These are phyloP conservation scores for Chrysopa pallens DNA, from an alignment of 1,140 invertebrate genomes.

Conservation along the genomic window DNA sequence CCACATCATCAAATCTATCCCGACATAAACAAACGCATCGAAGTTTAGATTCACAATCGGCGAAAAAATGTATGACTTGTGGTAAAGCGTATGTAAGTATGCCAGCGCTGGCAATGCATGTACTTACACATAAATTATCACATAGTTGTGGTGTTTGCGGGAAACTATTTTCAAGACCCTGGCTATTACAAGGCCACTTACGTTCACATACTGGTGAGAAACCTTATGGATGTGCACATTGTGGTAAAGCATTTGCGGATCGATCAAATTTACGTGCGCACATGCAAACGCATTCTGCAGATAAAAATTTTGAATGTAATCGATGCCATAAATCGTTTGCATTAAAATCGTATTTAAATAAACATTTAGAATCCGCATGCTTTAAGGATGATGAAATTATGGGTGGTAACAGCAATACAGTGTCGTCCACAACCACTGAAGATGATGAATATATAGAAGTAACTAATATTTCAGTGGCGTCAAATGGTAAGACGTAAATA, in stretches of 20 bases:
- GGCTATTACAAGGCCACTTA: constrained; percentile 93
- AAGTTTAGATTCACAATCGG: constrained; percentile 69
- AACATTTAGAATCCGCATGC: constrained; percentile 94
- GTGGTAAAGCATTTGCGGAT: constrained; percentile 97
- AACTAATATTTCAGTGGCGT: no score
- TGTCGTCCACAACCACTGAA: no score
- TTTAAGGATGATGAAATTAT: constrained; percentile 47
- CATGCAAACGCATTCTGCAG: constrained; percentile 96
- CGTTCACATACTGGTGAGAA: constrained; percentile 97
- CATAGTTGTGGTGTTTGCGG: constrained; percentile 93
- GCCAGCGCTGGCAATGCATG: constrained; percentile 96
- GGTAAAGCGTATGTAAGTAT: constrained; percentile 96
- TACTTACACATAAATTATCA: constrained; percentile 83
- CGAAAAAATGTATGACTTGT: constrained; percentile 91
- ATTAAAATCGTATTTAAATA: constrained; percentile 96
- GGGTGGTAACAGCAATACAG: no score
- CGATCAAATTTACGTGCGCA: constrained; percentile 92
- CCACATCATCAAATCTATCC: constrained; percentile 90
- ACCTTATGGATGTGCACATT: constrained; percentile 95
- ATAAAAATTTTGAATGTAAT: constrained; percentile 89
- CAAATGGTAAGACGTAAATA: no score
- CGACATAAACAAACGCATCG: constrained; percentile 23
- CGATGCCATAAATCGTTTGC: constrained; percentile 94
- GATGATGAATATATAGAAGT: no score
- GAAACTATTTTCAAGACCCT: constrained; percentile 95